These are phyloP conservation scores for Oenanthe melanoleuca DNA, from an alignment of 2,113 vertebrate species.

Conservation along the genomic window DNA sequence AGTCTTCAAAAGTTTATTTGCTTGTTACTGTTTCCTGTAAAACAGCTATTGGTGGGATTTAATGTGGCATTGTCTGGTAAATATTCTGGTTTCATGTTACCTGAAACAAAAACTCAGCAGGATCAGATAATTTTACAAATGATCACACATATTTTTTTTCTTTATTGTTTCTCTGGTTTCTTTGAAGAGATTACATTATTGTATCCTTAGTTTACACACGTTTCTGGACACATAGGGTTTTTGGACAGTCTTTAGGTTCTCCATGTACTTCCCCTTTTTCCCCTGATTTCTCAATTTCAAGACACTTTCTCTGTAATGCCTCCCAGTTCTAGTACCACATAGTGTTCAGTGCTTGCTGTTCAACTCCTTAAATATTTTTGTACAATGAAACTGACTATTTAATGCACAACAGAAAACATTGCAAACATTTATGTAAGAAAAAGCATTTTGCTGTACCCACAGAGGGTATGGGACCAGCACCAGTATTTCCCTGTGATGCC, in stretches of 20 bases:
- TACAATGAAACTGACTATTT: neutral
- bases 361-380: neutral
- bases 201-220: neutral
- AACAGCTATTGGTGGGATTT: neutral
- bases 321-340: neutral
- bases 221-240: neutral
- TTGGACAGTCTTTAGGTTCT: neutral
- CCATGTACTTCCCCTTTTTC: neutral
- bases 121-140: neutral
- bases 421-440: neutral
- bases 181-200: neutral
- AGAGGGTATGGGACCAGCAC: no score
- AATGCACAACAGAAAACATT: neutral
- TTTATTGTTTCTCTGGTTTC: neutral
- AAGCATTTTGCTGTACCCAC: neutral
- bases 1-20: neutral
- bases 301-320: neutral
- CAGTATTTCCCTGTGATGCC: rapidly evolving
- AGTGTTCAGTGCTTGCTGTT: neutral
- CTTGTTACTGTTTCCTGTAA: neutral
- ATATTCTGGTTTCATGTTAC: neutral
- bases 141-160: neutral
- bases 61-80: neutral
- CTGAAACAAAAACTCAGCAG: neutral
- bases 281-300: neutral